Base-by-base conservation (phyloP, 2,113 vertebrate genomes). In the Neodon shergylaensis region DNA sequence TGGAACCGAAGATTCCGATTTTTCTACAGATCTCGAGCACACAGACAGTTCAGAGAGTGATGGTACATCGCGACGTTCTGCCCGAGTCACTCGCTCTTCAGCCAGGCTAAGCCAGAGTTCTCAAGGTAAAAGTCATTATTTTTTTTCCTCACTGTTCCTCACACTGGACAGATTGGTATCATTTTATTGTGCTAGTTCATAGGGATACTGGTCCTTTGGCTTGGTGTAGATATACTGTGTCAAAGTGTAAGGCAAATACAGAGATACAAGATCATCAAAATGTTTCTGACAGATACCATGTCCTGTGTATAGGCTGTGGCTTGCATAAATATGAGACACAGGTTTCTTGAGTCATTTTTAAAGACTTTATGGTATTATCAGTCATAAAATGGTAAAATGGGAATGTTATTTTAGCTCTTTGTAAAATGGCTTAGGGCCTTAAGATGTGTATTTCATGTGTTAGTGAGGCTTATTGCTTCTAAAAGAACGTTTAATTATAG, bases 21-120 rank as follows among this genome's bases (percentile, higher is more conserved):
- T 99, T 90, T 99, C 99, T 42, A 99, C 99, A 88, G 99, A 99
- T 66, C 99, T 99, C 0, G 99, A 99, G 96, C 99, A 99, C 91
- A 99, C 99, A 13, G 99, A 99, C 98, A 99, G 99, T 97, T 99
- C 99, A 0, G 99, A 99, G 96, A 99, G 99, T 2, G 99, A 99
- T 14, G 99, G 99, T n/a, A 99, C 99, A 4, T 98, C 98, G 0
- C 98, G 99, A 3, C 98, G 99, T 28, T 99, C 99, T 0, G 99
- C 99, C 81, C 99, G 99, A 0, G 98, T 99, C 83, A 99, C 99
- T 78, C 99, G 99, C n/a, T 99, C 99, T 77, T 99, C 99, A 1
- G 99, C 99, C 83, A 98, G 99, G 79, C 99, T 99, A 88, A 99
- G 99, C 96, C 99, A 99, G 96, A 99, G 99, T 98, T 99, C 99